Percentiles rank a stretch among this genome's conserved stretches.
These are phyloP conservation scores for Nudaria mundana DNA, from an alignment of 2,888 invertebrate species.

Conservation along the genomic window DNA sequence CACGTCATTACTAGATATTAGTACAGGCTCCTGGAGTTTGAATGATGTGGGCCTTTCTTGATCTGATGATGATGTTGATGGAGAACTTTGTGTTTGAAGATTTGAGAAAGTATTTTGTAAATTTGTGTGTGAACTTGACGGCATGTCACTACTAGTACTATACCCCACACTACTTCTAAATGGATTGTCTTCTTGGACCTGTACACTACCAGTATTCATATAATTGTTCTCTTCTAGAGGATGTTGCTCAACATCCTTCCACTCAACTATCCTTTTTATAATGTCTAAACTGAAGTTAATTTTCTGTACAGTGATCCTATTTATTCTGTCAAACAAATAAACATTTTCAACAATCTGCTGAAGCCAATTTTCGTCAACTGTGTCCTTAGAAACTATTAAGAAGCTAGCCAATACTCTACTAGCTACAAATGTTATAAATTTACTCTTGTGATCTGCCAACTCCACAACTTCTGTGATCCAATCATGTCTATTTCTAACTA, in stretches of 20 bases:
- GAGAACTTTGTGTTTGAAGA: slow-evolving; percentile 62
- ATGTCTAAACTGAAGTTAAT: slow-evolving; percentile 92
- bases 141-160: slow-evolving; percentile 42
- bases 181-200: slow-evolving; percentile 71
- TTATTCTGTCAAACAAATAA: slow-evolving; percentile 83
- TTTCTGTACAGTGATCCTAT: slow-evolving; percentile 85
- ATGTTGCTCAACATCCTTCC: slow-evolving; percentile 91
- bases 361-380: slow-evolving; percentile 89
- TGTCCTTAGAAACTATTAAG: slow-evolving; percentile 91
- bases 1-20: slow-evolving; percentile 51
- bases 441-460: slow-evolving; percentile 88
- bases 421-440: slow-evolving; percentile 90
- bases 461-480: slow-evolving; percentile 92
- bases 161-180: slow-evolving; percentile 65
- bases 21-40: slow-evolving; percentile 66
- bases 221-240: slow-evolving; percentile 86
- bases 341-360: slow-evolving; percentile 89
- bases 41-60: slow-evolving; percentile 46
- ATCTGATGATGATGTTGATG: slow-evolving; percentile 64
- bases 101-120: slow-evolving; percentile 73
- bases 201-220: slow-evolving; percentile 55
- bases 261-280: slow-evolving; percentile 92
- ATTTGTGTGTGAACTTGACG: slow-evolving; percentile 59
- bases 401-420: slow-evolving; percentile 91
- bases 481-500: slow-evolving; percentile 90